Conservation (phyloP, 2,888 invertebrate species). For the Cerastis rubricosa region DNA sequence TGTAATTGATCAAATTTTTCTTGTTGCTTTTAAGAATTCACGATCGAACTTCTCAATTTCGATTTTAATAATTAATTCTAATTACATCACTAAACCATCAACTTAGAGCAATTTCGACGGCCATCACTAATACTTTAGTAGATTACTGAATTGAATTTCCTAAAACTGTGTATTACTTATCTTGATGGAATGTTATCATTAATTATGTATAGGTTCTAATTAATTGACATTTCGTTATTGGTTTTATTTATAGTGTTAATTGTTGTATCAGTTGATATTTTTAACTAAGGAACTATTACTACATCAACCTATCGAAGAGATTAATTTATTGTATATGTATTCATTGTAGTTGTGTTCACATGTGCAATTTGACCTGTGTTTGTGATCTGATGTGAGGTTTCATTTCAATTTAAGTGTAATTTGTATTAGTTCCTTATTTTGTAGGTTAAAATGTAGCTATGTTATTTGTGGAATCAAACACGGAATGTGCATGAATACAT, state of each 20-base stretch:
- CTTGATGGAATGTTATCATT: constrained; percentile 81
- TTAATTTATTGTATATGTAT: constrained; percentile 88
- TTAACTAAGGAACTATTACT: constrained; percentile 81
- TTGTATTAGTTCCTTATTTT: constrained; percentile 90
- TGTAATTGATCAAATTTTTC: constrained; percentile 74
- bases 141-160: constrained; percentile 74
- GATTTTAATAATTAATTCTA: constrained; percentile 68
- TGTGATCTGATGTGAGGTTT: constrained; percentile 89
- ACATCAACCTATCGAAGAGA: constrained; percentile 85
- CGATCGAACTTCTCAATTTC: constrained; percentile 76
- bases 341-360: constrained; percentile 85
- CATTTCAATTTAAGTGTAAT: constrained; percentile 86
- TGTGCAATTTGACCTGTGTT: constrained; percentile 88
- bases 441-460: constrained; percentile 83
- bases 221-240: constrained; percentile 86
- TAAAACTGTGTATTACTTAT: constrained; percentile 73
- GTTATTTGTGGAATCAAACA: constrained; percentile 75
- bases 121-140: constrained; percentile 74
- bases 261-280: constrained; percentile 89
- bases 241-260: constrained; percentile 82
- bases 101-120: constrained; percentile 70
- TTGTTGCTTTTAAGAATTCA: constrained; percentile 78
- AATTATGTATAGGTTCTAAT: constrained; percentile 80
- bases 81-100: constrained; percentile 78
- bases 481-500: constrained; percentile 70